Base-by-base conservation (phyloP, 2,888 invertebrate genomes). In the Cryptus viduatorius region DNA sequence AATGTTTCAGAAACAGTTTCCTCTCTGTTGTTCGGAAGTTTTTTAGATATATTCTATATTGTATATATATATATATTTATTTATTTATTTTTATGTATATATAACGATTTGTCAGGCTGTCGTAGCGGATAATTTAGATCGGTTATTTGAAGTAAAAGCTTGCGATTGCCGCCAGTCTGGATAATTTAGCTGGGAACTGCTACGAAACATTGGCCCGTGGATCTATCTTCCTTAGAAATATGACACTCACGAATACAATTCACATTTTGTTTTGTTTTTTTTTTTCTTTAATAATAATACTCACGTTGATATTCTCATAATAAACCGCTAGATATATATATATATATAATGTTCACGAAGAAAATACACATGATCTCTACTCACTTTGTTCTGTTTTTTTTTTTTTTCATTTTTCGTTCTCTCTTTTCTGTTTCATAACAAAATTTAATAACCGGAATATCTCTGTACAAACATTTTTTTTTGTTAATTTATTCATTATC, bases 381-480 rank as follows among this genome's bases (percentile, higher is more conserved):
- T 84, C 73, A 82, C 37, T 83, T 73, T 68, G 19, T 73, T 71
- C 68, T 48, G 8, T 61, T 75, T 83, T 87, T 86, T 79, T 48
- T 83, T 87, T 86, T 79, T 48, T 14, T 61, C 69, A 81, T 87
- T 86, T 79, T 67, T 75, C 71, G 79, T 84, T 87, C 79, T 85
- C 81, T 86, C 56, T 24, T 79, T 79, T 84, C 85, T 76, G 84
- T 90, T 90, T 81, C 89, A 90, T 93, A 93, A 93, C 92, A 93
- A 93, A 93, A 93, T 93, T 93, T 92, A 93, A 93, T 93, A 93
- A 93, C 92, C 93, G 92, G 93, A 93, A 93, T 92, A 93, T 93
- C 92, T 93, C 93, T 93, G 93, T 93, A 93, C 93, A 93, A 93
- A 93, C 92, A 87, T 92, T 92, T 88, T 85, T 61, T 73, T 79